Evolutionary conservation across 2,888 invertebrate species (phyloP).

Genomic region (Syrista parreyssii): DNA sequence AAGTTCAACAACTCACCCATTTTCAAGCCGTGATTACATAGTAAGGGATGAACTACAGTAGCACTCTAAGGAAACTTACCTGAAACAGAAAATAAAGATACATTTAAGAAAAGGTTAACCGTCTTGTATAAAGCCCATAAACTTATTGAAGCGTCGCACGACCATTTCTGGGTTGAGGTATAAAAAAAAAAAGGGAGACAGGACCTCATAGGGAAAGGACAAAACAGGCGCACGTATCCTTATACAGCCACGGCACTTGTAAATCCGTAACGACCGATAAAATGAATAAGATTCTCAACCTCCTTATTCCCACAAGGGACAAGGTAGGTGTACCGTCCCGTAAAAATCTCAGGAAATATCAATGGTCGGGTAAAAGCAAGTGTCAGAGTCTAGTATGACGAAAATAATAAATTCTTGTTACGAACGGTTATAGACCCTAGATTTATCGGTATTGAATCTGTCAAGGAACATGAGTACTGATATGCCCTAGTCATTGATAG

Average conservation of each 20-base stretch:
- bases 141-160: neutral
- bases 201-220: neutral
- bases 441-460: neutral
- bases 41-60: neutral
- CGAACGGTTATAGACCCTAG: neutral
- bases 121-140: neutral
- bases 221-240: neutral
- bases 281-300: neutral
- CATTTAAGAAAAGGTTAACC: neutral
- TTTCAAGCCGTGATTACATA: neutral
- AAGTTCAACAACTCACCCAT: neutral
- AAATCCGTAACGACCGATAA: neutral
- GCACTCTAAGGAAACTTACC: constrained; percentile 28
- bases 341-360: neutral
- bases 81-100: constrained; percentile 27
- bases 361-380: neutral
- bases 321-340: neutral
- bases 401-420: neutral
- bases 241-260: neutral
- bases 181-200: neutral
- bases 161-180: neutral
- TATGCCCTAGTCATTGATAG: neutral
- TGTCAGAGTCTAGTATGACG: neutral
- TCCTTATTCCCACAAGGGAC: neutral
- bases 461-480: neutral